Percentiles rank a stretch among this genome's conserved stretches.
These are phyloP conservation scores for Aricia agestis DNA, from an alignment of 1,140 invertebrate species.

Conservation along the genomic window DNA sequence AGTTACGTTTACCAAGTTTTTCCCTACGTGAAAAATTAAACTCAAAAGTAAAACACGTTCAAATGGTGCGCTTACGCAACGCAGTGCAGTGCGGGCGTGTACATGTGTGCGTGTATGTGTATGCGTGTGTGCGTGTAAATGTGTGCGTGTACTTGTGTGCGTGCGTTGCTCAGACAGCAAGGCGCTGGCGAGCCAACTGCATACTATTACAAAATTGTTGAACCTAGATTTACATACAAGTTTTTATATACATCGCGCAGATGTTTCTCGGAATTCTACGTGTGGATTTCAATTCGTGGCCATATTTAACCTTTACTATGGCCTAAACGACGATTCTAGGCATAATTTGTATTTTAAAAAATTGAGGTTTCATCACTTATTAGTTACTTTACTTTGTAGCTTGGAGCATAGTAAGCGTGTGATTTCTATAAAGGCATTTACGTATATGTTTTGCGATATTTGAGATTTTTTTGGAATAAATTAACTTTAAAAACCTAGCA, in stretches of 20 bases:
- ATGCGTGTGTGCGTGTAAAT: constrained; percentile 17
- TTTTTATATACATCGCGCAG: constrained; percentile 6
- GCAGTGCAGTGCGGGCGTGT: not conserved
- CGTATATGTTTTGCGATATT: too few species aligned
- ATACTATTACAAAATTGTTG: constrained; percentile 24
- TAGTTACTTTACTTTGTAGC: too few species aligned
- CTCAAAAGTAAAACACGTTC: not conserved
- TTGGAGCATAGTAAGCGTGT: too few species aligned
- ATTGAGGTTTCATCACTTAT: too few species aligned
- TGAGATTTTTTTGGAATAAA: too few species aligned
- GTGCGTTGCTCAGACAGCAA: constrained; percentile 29
- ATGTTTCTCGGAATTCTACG: constrained; percentile 10
- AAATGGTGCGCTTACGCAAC: constrained; percentile 25
- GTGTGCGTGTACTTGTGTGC: constrained; percentile 18
- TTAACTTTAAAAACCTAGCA: too few species aligned
- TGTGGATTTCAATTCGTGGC: not conserved
- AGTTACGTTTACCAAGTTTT: too few species aligned
- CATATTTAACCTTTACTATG: not conserved
- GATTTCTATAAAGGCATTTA: too few species aligned
- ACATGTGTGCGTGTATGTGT: constrained; percentile 20
- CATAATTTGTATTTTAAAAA: too few species aligned
- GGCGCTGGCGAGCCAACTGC: constrained; percentile 30
- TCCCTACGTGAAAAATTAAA: not conserved
- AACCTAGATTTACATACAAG: constrained; percentile 25
- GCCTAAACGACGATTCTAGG: not conserved